Evolutionary conservation across 2,888 invertebrate species (phyloP), one percentile per base, ranked within the genome.

Genomic region (Epinotia bilunana): DNA sequence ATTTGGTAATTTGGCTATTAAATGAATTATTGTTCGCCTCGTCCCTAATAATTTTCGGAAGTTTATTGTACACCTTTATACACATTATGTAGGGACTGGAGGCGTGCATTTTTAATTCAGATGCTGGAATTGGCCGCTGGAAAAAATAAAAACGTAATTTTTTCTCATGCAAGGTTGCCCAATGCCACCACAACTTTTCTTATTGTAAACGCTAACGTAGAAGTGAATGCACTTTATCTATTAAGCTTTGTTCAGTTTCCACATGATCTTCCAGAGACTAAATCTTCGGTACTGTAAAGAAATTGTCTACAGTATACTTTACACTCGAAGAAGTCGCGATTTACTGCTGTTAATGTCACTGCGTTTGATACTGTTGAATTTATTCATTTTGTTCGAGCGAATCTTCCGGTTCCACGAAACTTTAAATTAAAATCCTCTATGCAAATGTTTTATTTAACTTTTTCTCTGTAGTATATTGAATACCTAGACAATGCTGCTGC

Each of bases 271-370:
- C 69, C 69, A 64, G 76, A 77, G 83, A 78, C 80, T 86, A 84
- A 87, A 87, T 86, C 86, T 86, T 79, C 73, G 49, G 77, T 78
- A 79, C 78, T 80, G 79, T 78, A 80, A 82, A 81, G 80, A 81
- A 84, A 86, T 84, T 80, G 81, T 82, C 79, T 78, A 77, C 78
- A 76, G 82, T 82, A 80, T 83, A 81, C 80, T 82, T 81, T 83
- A 81, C 82, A 80, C 80, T 82, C 78, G 80, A 85, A 82, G 81
- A 79, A 83, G 81, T 83, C 78, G 74, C 72, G 77, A 79, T 80
- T 67, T 76, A 71, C 61, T 85, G 73, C 77, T 73, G 77, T 74
- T 63, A 77, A 70, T 71, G 81, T 77, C 76, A 70, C 73, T 68
- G 79, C 73, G 78, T 82, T 83, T 68, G 80, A 79, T 83, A 77